These are phyloP conservation scores for Apoda limacodes DNA, from an alignment of 2,888 invertebrate species.

Conservation along the genomic window DNA sequence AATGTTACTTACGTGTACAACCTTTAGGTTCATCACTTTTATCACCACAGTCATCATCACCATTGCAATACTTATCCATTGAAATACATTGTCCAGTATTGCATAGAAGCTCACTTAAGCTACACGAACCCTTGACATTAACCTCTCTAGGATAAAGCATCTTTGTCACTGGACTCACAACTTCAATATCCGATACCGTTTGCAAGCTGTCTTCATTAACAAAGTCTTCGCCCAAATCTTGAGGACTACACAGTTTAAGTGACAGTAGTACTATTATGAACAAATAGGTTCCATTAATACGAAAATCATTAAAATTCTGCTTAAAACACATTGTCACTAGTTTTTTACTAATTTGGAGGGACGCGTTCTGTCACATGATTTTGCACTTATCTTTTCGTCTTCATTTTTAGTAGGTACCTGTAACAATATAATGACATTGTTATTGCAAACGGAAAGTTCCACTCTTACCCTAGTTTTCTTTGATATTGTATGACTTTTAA, in stretches of 20 bases:
- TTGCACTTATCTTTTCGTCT: slow-evolving; percentile 20
- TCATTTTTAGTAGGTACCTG: slow-evolving; percentile 29
- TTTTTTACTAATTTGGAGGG: slow-evolving; percentile 17
- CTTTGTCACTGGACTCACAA: slow-evolving; percentile 39
- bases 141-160: slow-evolving; percentile 38
- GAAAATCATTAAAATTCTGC: slow-evolving; percentile 42
- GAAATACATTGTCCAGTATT: slow-evolving; percentile 78
- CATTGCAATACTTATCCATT: slow-evolving; percentile 81
- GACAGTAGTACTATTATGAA: slow-evolving; percentile 55
- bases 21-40: slow-evolving; percentile 80
- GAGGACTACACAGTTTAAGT: slow-evolving; percentile 56
- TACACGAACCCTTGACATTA: slow-evolving; percentile 46
- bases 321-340: slow-evolving; percentile 44
- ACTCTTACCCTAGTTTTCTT: too few relatives aligned
- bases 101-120: slow-evolving; percentile 71
- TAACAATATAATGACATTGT: slow-evolving; percentile 30
- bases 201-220: slow-evolving; percentile 50
- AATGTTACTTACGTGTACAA: slow-evolving; percentile 81
- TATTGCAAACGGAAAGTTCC: too few relatives aligned
- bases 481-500: too few relatives aligned
- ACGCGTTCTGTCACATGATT: slow-evolving; percentile 44
- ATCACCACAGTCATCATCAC: slow-evolving; percentile 81
- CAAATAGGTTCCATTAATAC: slow-evolving; percentile 49
- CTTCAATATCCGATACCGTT: slow-evolving; percentile 32
- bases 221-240: slow-evolving; percentile 55